phyloP scores from a whole-genome alignment of 2,888 invertebrate species.

The Carabus problematicus region DNA sequence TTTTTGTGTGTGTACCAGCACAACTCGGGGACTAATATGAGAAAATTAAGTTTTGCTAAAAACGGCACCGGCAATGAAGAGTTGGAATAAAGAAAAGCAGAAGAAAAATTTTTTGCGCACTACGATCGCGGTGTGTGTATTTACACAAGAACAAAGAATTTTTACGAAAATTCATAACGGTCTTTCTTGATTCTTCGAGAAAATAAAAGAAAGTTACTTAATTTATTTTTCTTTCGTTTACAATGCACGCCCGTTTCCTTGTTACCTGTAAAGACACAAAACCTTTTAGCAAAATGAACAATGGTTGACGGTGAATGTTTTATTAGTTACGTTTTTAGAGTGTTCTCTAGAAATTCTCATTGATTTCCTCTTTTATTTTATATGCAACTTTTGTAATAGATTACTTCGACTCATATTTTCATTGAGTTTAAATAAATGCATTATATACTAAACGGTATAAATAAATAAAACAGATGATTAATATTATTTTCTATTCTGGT shows the following conservation, averaged over 20 bases:
- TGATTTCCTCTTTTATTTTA: too few species aligned
- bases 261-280: constrained; percentile 11
- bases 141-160: constrained; percentile 38
- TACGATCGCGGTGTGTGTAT: constrained; percentile 28
- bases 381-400: too few species aligned
- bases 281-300: constrained; percentile 21
- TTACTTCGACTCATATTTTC: too few species aligned
- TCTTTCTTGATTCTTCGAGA: constrained; percentile 14
- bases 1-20: constrained; percentile 22
- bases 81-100: constrained; percentile 40
- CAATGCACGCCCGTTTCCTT: constrained; percentile 1
- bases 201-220: constrained; percentile 32
- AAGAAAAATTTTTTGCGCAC: constrained; percentile 16
- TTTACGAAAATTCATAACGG: constrained; percentile 25
- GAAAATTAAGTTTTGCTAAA: constrained; percentile 55
- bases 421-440: too few species aligned
- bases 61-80: constrained; percentile 48
- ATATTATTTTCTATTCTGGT: background rate
- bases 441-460: too few species aligned
- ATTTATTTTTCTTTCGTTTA: constrained; percentile 29
- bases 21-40: constrained; percentile 52
- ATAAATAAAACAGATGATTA: too few species aligned
- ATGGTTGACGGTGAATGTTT: constrained; percentile 13
- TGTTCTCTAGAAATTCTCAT: too few species aligned
- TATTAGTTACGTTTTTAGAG: too few species aligned